These are phyloP conservation scores for Drosophila subpulchrella DNA, from an alignment of 1,140 invertebrate genomes.

Conservation along the genomic window DNA sequence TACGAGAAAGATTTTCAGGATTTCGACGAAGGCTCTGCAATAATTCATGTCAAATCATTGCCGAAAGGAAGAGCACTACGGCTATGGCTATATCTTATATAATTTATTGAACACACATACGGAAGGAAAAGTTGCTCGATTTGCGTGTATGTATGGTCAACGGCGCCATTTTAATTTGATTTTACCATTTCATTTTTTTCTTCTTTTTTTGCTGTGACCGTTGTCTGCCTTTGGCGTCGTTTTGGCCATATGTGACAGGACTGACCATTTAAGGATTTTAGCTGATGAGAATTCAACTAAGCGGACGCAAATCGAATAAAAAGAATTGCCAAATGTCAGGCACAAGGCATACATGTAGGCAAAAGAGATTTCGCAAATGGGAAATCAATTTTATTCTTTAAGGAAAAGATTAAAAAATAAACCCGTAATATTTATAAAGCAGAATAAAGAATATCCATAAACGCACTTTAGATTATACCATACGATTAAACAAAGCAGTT, in stretches of 20 bases:
- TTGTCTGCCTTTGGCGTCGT: slow-evolving; percentile 51
- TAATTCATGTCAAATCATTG: slow-evolving; percentile 76
- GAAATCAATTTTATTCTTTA: neutral
- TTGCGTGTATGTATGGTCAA: slow-evolving; percentile 39
- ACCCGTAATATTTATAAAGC: no score
- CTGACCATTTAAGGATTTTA: slow-evolving; percentile 66
- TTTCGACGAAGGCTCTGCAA: slow-evolving; percentile 38
- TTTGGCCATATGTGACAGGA: slow-evolving; percentile 68
- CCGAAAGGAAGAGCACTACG: slow-evolving; percentile 45
- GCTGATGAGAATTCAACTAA: slow-evolving; percentile 59
- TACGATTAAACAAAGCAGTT: no score
- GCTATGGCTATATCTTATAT: slow-evolving; percentile 48
- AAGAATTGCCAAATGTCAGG: slow-evolving; percentile 21
- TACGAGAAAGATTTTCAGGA: slow-evolving; percentile 34
- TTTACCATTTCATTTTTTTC: slow-evolving; percentile 34
- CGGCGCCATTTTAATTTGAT: slow-evolving; percentile 82
- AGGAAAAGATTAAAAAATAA: neutral
- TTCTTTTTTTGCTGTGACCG: slow-evolving; percentile 5
- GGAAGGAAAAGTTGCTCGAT: slow-evolving; percentile 19
- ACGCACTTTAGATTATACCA: no score
- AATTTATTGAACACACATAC: slow-evolving; percentile 64
- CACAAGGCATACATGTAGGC: slow-evolving; percentile 9
- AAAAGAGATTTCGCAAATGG: slow-evolving; percentile 1
- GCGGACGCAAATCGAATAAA: slow-evolving; percentile 43
- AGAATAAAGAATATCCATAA: no score